Conservation (phyloP, 2,888 invertebrate genomes). For the Erebia palarica region DNA sequence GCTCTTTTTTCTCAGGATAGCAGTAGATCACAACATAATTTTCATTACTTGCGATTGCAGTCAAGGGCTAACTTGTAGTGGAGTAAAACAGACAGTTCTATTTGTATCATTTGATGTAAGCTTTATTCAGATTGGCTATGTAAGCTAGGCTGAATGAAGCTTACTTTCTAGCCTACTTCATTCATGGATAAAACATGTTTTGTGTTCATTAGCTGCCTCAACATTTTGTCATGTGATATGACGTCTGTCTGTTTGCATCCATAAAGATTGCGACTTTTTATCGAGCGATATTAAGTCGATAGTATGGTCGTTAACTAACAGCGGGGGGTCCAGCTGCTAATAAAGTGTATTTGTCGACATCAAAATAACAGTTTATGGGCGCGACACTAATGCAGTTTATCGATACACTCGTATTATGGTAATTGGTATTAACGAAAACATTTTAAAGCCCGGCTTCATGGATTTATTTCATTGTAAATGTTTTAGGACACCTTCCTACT, state of each 20-base stretch:
- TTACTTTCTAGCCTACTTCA: too few relatives aligned
- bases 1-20: too few relatives aligned
- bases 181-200: too few relatives aligned
- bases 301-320: constrained; percentile 63
- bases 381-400: constrained; percentile 70
- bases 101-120: too few relatives aligned
- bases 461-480: constrained; percentile 26
- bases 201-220: background rate
- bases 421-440: constrained; percentile 33
- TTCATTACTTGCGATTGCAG: too few relatives aligned
- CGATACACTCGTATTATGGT: constrained; percentile 44
- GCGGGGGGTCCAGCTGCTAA: constrained; percentile 75
- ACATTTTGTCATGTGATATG: background rate
- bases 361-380: constrained; percentile 76
- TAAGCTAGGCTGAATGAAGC: too few relatives aligned
- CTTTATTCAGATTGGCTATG: too few relatives aligned
- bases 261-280: background rate
- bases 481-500: background rate
- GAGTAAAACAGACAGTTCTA: too few relatives aligned
- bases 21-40: too few relatives aligned
- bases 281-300: constrained; percentile 17
- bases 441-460: constrained; percentile 24
- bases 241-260: background rate
- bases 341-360: constrained; percentile 81
- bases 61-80: too few relatives aligned